Evolutionary conservation across 2,797 vertebrate genomes (phyloP), one percentile per base, ranked within the genome.

Genomic region (Esox masquinongy): DNA sequence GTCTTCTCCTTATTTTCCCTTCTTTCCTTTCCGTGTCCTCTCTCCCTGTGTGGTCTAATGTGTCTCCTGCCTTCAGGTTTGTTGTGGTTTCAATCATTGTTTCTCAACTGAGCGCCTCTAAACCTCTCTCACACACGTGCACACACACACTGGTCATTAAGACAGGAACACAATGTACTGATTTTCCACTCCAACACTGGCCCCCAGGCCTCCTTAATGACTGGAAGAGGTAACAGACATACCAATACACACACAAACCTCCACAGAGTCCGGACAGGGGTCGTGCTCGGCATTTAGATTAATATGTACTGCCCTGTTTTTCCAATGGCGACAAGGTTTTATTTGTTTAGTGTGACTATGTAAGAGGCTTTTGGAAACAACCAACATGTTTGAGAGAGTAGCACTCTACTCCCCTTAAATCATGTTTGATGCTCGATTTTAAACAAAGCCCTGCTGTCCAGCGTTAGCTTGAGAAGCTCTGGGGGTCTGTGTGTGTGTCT

Each of bases 71-170:
- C 51, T 59, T 31, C 17, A 34, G 51, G 70, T 14, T 56, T 31
- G 50, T 29, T 72, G 19, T 72, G 70, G 31, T 11, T 36, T 73
- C 19, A 39, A 8, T 59, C 70, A 2, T 36, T 72, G 50, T 39
- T 59, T 34, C 50, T 72, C 51, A 34, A 26, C 71, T 31, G 19
- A 34, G 51, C n/a, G 19, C 19, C 71, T 39, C 53, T 39, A 26
- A 19, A 59, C 9, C 11, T 61, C 19, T 26, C 34, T 34, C 34
- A 64, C 72, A 64, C 70, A 36, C 71, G 64, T 56, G 61, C 34
- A 64, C 72, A 64, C 70, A 36, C 71, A 73, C 72, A 73, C 72
- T 16, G 29, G 63, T 43, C 67, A 70, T 70, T 70, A 70, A 26
- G 39, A 49, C 22, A 51, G 43, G 14, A 51, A 6, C 5, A 70